Percentiles rank a stretch among this genome's conserved stretches.
These are phyloP conservation scores for Hydropsyche tenuis DNA, from an alignment of 1,140 invertebrate genomes.

Conservation along the genomic window DNA sequence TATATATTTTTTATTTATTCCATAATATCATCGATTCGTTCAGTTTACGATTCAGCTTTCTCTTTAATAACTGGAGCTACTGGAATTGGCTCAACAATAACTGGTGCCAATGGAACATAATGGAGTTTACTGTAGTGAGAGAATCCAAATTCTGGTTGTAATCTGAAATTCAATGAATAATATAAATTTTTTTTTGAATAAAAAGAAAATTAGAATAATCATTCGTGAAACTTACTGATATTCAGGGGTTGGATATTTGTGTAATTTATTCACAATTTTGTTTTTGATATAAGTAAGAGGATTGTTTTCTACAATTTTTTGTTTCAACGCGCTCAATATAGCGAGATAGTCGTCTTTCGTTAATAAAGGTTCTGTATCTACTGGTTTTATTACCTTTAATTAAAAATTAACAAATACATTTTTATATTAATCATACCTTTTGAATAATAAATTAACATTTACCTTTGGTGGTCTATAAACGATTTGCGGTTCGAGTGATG, in stretches of 20 bases:
- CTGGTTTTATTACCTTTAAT: neutral
- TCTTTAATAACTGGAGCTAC: neutral
- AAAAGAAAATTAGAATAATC: neutral
- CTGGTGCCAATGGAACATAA: constrained; percentile 10
- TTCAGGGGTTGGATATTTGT: neutral
- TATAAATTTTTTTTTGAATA: neutral
- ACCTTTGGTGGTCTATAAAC: constrained; percentile 5
- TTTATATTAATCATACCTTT: too few species aligned
- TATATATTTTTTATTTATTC: too few species aligned
- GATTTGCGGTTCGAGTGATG: neutral
- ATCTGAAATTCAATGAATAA: constrained; percentile 12
- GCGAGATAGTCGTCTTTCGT: constrained; percentile 4
- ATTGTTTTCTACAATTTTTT: neutral
- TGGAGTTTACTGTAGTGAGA: constrained; percentile 23
- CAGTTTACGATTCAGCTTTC: neutral
- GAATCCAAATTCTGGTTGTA: constrained; percentile 9
- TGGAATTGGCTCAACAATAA: neutral
- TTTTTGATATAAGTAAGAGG: neutral
- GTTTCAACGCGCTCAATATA: neutral
- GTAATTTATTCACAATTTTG: neutral
- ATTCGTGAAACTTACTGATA: constrained; percentile 7
- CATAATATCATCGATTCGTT: neutral
- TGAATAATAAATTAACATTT: neutral
- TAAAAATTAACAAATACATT: too few species aligned
- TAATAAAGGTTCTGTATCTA: neutral